Conservation (phyloP, 53 echinoderm and acorn worm genomes). For the Holothuria scabra region DNA sequence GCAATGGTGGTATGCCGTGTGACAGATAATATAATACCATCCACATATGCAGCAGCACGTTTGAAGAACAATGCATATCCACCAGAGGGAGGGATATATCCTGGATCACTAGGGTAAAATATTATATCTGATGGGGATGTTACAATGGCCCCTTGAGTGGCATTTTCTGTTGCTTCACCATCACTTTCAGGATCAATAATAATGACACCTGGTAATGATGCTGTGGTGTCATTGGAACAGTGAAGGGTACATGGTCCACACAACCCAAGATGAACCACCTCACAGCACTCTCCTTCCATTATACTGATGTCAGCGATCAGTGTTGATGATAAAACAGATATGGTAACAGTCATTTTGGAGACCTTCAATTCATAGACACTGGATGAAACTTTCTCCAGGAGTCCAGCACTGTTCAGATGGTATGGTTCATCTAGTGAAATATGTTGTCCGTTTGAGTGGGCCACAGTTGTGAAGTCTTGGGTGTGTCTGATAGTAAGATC, state of each 20-base stretch:
- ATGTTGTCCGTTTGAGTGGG: constrained; percentile 49
- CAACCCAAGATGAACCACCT: constrained; percentile 37
- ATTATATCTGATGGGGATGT: not conserved
- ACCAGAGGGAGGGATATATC: constrained; percentile 28
- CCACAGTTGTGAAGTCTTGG: constrained; percentile 36
- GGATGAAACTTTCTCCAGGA: not conserved
- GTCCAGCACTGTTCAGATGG: not conserved
- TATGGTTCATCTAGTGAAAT: constrained; percentile 49
- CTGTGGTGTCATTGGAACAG: not conserved
- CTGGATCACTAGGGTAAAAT: constrained; percentile 45
- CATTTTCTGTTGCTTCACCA: constrained; percentile 31
- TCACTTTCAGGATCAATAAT: constrained; percentile 20
- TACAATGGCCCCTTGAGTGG: constrained; percentile 38
- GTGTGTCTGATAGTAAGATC: constrained; percentile 59
- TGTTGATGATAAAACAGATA: constrained; percentile 55
- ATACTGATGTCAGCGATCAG: constrained; percentile 65
- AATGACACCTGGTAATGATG: constrained; percentile 9
- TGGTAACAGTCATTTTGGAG: constrained; percentile 30
- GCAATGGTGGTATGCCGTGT: constrained; percentile 59
- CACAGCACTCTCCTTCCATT: constrained; percentile 52
- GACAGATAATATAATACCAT: constrained; percentile 36
- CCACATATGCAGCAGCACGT: constrained; percentile 34
- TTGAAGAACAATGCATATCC: constrained; percentile 59
- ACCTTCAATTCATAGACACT: not conserved
- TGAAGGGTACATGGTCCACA: constrained; percentile 61